Conservation (phyloP, 2,888 invertebrate species). For the Latrodectus hesperus region DNA sequence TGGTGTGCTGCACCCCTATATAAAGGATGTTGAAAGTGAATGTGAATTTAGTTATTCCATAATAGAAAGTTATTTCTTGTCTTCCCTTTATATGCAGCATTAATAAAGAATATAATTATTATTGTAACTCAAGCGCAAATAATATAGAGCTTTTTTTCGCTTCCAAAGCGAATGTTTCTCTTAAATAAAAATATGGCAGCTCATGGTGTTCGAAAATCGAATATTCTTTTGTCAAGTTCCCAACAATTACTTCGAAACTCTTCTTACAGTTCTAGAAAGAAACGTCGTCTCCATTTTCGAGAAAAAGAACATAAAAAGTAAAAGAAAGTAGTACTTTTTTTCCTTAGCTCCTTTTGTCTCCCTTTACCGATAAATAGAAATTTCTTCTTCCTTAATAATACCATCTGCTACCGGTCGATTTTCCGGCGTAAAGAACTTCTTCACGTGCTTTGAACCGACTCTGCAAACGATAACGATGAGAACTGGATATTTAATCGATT, state of each 20-base stretch:
- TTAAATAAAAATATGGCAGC: neutral
- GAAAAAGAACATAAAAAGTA: neutral
- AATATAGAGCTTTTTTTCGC: too few relatives aligned
- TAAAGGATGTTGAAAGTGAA: too few relatives aligned
- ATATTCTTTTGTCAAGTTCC: too few relatives aligned
- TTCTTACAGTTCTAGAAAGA: too few relatives aligned
- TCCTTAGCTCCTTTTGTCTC: neutral
- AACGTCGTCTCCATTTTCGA: neutral
- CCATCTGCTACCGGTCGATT: constrained; percentile 42
- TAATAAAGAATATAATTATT: too few relatives aligned
- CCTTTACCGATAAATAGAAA: neutral
- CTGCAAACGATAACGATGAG: constrained; percentile 32
- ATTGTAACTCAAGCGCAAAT: too few relatives aligned
- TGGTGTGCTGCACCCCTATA: too few relatives aligned
- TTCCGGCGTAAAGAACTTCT: neutral
- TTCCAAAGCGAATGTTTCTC: too few relatives aligned
- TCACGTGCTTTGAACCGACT: neutral
- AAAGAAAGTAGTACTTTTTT: neutral
- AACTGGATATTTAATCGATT: constrained; percentile 50
- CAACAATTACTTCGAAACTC: too few relatives aligned
- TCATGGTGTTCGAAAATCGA: neutral
- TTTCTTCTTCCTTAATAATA: constrained; percentile 29
- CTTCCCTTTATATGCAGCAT: too few relatives aligned
- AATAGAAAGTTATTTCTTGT: too few relatives aligned
- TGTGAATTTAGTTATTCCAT: too few relatives aligned